Evolutionary conservation across 1,140 invertebrate species (phyloP), one percentile per base, ranked within the genome.

Genomic region (Papilio xuthus): DNA sequence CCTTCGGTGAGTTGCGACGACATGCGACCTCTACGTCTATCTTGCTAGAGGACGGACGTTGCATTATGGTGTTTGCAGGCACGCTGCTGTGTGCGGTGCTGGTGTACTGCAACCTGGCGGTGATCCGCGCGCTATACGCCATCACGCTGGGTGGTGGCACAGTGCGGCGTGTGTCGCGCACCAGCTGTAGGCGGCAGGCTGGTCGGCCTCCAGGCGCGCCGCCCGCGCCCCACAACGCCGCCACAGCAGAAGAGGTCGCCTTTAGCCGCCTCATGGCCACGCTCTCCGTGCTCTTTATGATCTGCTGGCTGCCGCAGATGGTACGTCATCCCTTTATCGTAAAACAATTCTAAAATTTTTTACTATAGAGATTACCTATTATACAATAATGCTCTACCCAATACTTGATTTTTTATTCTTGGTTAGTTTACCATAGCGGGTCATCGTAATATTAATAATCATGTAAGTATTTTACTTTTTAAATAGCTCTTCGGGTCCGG

Each of bases 261-360:
- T 98, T 98, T 91, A 97, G 97, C 60, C 95, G 96, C 82, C 94
- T 98, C 3, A 98, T 98, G 97, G 96, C 96, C 0, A 95, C 97
- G 7, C 94, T 98, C 2, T 97, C 97, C 67, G 95, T 97, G 60
- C 96, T 97, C 4, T 98, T 97, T 85, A 96, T 98, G 70, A 93
- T 97, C 1, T 98, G 97, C 86, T 98, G 97, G 97, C 95, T 97
- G 93, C 97, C 97, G 3, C 97, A 98, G 91, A 96, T 98, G 96
- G 97, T 98, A 37, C 7, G 32, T 37, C 32, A 7, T 37, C 32
- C 0, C 7, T 37, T 6, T 7, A 37, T n/a, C 32, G 7, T 7
- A 37, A 6, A 6, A 37, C 32, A 37, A 37, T 37, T 1, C 7
- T 37, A 37, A 37, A 37, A 37, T 37, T 37, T 6, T 37, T 37